phyloP scores from a whole-genome alignment of 2,888 invertebrate genomes.

The Seira ritae region DNA sequence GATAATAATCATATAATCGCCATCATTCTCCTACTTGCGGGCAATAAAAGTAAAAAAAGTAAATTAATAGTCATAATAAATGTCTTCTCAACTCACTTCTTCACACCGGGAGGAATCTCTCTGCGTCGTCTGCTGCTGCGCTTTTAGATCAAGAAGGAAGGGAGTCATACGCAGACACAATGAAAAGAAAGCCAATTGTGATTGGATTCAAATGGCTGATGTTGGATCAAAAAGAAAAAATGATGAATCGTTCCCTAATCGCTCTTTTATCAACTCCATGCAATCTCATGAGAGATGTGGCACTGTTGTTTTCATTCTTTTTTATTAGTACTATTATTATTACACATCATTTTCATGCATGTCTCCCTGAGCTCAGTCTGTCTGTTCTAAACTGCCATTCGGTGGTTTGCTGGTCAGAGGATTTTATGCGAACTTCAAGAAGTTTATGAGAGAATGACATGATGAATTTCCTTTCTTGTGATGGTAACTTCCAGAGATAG shows the following conservation, averaged over 20 bases:
- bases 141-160: constrained; percentile 10
- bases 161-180: background rate
- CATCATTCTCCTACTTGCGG: constrained; percentile 28
- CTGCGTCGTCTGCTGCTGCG: background rate
- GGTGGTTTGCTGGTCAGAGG: background rate
- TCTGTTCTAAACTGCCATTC: background rate
- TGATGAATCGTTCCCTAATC: constrained; percentile 72
- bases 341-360: background rate
- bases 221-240: constrained; percentile 43
- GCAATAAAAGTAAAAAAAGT: constrained; percentile 11
- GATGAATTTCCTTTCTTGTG: too few relatives aligned
- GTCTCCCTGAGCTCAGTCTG: too few relatives aligned
- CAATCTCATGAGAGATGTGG: constrained; percentile 48
- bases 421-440: background rate
- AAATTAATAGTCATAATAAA: constrained; percentile 54
- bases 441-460: background rate
- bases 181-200: background rate
- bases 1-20: constrained; percentile 34
- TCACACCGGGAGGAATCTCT: constrained; percentile 12
- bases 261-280: constrained; percentile 67
- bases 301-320: constrained; percentile 43
- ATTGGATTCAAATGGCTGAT: constrained; percentile 46
- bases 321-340: background rate
- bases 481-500: too few relatives aligned
- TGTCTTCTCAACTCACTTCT: constrained; percentile 33